Conservation (phyloP, 2,113 vertebrate species). For the Sinocyclocheilus anshuiensis region DNA sequence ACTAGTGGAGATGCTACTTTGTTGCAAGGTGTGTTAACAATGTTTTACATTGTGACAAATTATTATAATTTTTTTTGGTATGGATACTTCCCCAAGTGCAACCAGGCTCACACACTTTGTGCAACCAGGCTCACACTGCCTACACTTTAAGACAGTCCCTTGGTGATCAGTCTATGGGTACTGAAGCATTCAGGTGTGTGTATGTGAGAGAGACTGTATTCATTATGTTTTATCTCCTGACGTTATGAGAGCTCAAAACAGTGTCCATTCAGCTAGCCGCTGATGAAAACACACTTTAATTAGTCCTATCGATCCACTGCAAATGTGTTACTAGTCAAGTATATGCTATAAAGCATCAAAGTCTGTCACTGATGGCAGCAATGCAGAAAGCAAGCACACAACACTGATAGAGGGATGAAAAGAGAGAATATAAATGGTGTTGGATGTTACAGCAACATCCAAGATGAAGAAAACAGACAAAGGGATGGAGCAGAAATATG, state of each 20-base stretch:
- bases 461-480: background rate
- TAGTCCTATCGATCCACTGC: constrained; percentile 48
- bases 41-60: no score
- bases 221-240: constrained; percentile 42
- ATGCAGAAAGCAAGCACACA: background rate
- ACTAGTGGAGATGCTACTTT: background rate
- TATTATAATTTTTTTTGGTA: no score
- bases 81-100: background rate
- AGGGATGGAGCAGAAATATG: background rate
- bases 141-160: background rate
- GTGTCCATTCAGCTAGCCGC: constrained; percentile 25
- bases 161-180: constrained; percentile 4
- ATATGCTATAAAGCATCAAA: background rate
- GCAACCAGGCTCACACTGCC: background rate
- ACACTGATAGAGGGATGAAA: background rate
- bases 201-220: constrained; percentile 7
- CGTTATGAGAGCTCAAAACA: constrained; percentile 38
- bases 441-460: background rate
- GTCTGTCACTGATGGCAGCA: background rate
- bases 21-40: background rate
- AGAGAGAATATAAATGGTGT: background rate
- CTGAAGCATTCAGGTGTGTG: constrained; percentile 13
- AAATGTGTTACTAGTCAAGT: constrained; percentile 12
- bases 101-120: background rate
- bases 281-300: constrained; percentile 58